A percentile compares a stretch with the other conserved stretches of the same genome.
These are phyloP conservation scores for Mizuhopecten yessoensis DNA, from an alignment of 1,140 invertebrate genomes.

Conservation along the genomic window DNA sequence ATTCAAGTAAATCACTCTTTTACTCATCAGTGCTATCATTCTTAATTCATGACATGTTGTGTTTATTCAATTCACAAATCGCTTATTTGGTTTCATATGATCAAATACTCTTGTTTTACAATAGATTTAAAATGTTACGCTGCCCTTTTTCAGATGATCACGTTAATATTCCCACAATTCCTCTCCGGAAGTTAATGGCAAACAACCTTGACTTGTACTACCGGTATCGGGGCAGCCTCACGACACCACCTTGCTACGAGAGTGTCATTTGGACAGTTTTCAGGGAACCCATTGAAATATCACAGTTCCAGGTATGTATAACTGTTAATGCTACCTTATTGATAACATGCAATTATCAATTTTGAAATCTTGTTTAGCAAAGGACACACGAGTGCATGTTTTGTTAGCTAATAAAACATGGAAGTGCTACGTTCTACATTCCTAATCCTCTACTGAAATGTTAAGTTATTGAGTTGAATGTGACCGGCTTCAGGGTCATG, in stretches of 20 bases:
- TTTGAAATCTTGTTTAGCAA: not conserved
- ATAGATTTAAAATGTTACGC: too few species aligned
- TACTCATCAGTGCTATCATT: too few species aligned
- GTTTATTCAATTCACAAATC: too few species aligned
- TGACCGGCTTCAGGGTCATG: too few species aligned
- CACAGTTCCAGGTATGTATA: conserved; percentile 87
- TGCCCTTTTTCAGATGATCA: conserved; percentile 60
- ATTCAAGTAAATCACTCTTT: too few species aligned
- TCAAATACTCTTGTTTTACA: too few species aligned
- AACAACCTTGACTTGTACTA: conserved; percentile 81
- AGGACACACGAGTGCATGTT: not conserved
- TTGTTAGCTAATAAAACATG: too few species aligned
- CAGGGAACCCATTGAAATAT: conserved; percentile 86
- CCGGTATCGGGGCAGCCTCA: conserved; percentile 89
- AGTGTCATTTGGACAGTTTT: conserved; percentile 90
- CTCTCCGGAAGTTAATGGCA: conserved; percentile 73
- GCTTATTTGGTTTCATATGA: too few species aligned
- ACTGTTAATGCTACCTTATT: not conserved
- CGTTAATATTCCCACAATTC: conserved; percentile 54
- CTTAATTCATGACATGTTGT: too few species aligned
- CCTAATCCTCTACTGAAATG: too few species aligned
- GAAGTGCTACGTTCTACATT: too few species aligned
- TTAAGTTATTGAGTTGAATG: not conserved
- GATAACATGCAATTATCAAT: not conserved
- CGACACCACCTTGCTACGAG: conserved; percentile 89